Percentiles rank a stretch among this genome's conserved stretches.
Conservation (phyloP, 2,113 vertebrate species). For the Caloenas nicobarica region DNA sequence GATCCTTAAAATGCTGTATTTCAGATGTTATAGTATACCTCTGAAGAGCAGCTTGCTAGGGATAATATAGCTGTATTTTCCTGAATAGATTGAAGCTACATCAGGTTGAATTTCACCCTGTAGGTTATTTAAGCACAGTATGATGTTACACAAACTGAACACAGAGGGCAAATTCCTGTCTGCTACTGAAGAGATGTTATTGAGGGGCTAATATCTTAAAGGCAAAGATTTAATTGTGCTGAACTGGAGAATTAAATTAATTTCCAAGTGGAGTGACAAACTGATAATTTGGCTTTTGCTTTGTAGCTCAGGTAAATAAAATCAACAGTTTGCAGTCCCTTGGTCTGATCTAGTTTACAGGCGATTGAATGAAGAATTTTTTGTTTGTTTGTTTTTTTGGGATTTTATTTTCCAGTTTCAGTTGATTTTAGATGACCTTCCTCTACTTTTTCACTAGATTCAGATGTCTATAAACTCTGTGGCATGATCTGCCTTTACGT, state of each 20-base stretch:
- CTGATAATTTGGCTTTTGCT: not conserved
- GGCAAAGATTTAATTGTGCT: not conserved
- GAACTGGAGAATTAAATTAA: not conserved
- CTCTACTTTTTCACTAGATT: not conserved
- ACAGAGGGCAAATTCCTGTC: slow-evolving; percentile 17
- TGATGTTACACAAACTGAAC: slow-evolving; percentile 46
- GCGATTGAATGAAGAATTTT: not conserved
- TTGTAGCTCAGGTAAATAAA: not conserved
- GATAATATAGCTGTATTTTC: slow-evolving; percentile 11
- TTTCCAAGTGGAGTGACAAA: not conserved
- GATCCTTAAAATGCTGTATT: slow-evolving; percentile 41
- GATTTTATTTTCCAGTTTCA: not conserved
- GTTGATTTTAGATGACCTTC: not conserved
- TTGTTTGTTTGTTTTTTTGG: not conserved
- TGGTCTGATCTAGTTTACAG: not conserved
- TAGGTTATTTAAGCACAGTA: slow-evolving; percentile 42
- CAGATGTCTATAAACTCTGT: not conserved
- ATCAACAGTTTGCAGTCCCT: not conserved
- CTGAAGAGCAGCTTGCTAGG: not conserved
- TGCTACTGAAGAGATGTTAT: not conserved
- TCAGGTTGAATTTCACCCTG: slow-evolving; percentile 33
- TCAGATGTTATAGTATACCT: slow-evolving; percentile 35
- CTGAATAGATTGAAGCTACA: not conserved
- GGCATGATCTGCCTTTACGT: not conserved
- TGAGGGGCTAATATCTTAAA: not conserved